Conservation (phyloP, 2,888 invertebrate genomes). For the Ryuthela nishihirai region DNA sequence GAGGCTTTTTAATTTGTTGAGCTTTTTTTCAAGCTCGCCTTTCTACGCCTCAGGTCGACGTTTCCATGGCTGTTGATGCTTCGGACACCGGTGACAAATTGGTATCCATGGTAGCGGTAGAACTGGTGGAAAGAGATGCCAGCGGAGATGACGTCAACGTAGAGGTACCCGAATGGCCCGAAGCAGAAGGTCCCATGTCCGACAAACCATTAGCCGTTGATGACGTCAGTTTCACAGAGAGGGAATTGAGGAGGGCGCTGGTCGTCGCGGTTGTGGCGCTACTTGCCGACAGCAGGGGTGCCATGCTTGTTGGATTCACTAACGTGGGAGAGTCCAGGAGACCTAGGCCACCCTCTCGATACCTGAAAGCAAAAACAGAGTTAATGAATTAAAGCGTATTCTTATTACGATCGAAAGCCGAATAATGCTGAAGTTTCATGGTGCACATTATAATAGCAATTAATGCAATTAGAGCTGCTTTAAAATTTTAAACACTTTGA, state of each 20-base stretch:
- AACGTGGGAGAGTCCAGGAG: slow-evolving; percentile 36
- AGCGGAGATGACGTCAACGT: background rate
- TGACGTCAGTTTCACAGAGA: slow-evolving; percentile 20
- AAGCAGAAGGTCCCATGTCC: slow-evolving; percentile 11
- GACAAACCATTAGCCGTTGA: slow-evolving; percentile 27
- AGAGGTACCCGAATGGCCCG: slow-evolving; percentile 10
- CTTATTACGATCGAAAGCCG: background rate
- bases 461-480: background rate
- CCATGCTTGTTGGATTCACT: slow-evolving; percentile 33
- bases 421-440: no score
- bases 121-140: background rate
- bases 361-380: slow-evolving; percentile 12
- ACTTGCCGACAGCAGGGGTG: slow-evolving; percentile 24
- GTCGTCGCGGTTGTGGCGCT: slow-evolving; percentile 11
- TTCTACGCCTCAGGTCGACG: slow-evolving; percentile 25
- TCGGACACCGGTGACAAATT: slow-evolving; percentile 24
- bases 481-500: background rate
- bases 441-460: background rate
- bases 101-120: slow-evolving; percentile 13
- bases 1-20: no score
- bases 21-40: background rate
- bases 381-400: no score
- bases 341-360: slow-evolving; percentile 33
- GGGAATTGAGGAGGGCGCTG: slow-evolving; percentile 7
- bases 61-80: slow-evolving; percentile 31